Evolutionary conservation across 2,888 invertebrate genomes (phyloP), one percentile per base, ranked within the genome.

Genomic region (Nomada fabriciana): DNA sequence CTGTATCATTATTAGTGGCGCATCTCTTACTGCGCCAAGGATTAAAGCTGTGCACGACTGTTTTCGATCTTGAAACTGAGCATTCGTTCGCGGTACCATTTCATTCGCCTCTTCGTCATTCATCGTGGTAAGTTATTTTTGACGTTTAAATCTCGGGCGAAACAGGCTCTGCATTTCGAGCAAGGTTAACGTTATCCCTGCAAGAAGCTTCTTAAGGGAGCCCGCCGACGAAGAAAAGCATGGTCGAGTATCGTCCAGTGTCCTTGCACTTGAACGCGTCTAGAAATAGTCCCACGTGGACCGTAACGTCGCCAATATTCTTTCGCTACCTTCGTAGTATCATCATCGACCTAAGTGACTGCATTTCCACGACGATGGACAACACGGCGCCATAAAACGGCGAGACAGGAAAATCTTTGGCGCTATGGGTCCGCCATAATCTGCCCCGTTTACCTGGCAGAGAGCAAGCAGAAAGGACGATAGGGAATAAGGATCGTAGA

Each of bases 261-360:
- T 75, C 78, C 78, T 78, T 76, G 72, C 64, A 76, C 72, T 76
- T 50, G 78, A 55, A 63, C 55, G 67, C 55, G 63, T 20, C 55
- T 42, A 50, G 42, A 50, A 63, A 42, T 57, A 9, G 25, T 68
- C 76, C 76, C 78, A 13, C 20, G 78, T 20, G 76, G 61, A 76
- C 63, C 52, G 55, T 76, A 68, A 68, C 25, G 64, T 23, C 47
- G 11, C 5, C 64, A n/a, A 57, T 71, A 36, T 59, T 36, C 71
- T 43, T n/a, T 50, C 36, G 50, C 57, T 65, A 55, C 52, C 13
- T 52, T 23, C 47, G 18, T 10, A 50, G 25, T 43, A 65, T 68
- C 63, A 20, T 57, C 13, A 10, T 23, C 61, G 20, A 23, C 29
- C 68, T 47, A 60, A 61, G 55, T 47, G 23, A 36, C 52, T 61